A percentile compares a stretch with the other conserved stretches of the same genome.
Conservation (phyloP, 1,140 invertebrate genomes). For the Cotesia typhae region DNA sequence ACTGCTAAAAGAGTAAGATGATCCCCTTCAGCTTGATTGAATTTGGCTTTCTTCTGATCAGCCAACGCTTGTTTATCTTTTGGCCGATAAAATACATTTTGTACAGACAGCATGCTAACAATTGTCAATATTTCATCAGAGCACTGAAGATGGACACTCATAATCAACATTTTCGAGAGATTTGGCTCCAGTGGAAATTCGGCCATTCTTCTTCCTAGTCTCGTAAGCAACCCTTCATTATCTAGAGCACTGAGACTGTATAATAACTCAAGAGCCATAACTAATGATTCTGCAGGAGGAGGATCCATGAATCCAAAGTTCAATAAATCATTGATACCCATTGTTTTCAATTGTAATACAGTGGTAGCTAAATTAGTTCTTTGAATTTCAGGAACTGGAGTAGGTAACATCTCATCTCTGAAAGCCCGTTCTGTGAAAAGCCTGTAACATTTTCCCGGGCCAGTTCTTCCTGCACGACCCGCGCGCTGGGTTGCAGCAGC, state of each 20-base stretch:
- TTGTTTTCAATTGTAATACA: constrained; percentile 95
- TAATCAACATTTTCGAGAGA: constrained; percentile 98
- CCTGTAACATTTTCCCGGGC: constrained; percentile 96
- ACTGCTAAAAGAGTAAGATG: constrained; percentile 96
- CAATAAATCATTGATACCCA: constrained; percentile 99
- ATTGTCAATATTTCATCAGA: constrained; percentile 99
- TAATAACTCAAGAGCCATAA: constrained; percentile 96
- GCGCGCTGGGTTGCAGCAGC: constrained; percentile 98
- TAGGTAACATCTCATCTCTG: constrained; percentile 97
- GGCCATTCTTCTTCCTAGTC: constrained; percentile 95
- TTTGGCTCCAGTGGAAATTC: constrained; percentile 99
- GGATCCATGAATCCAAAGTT: constrained; percentile 99
- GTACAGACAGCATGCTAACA: constrained; percentile 98
- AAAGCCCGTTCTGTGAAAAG: constrained; percentile 98
- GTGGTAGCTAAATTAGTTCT: constrained; percentile 97
- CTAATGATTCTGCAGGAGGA: constrained; percentile 94
- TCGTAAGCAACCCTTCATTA: constrained; percentile 94
- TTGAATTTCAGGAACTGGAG: constrained; percentile 99
- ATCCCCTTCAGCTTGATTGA: constrained; percentile 98
- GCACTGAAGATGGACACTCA: constrained; percentile 98
- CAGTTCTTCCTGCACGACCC: constrained; percentile 94
- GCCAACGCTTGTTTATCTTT: constrained; percentile 98
- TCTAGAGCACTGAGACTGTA: constrained; percentile 97
- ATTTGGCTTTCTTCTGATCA: constrained; percentile 99
- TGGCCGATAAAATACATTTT: constrained; percentile 97